These are phyloP conservation scores for Folsomia manolachei DNA, from an alignment of 2,888 invertebrate species.

Conservation along the genomic window DNA sequence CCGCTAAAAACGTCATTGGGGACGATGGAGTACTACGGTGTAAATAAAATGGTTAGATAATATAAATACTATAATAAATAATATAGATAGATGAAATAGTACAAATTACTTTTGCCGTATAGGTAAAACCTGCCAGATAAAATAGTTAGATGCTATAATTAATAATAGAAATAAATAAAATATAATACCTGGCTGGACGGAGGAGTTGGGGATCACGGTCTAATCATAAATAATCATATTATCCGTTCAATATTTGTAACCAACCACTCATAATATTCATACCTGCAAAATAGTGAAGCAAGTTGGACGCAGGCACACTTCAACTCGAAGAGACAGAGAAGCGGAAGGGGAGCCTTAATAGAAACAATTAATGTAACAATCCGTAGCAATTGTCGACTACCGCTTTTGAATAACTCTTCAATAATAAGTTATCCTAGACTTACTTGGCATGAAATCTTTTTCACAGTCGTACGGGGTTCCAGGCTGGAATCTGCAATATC, in stretches of 20 bases:
- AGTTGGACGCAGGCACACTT: background rate
- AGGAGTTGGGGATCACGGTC: background rate
- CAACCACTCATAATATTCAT: too few relatives aligned
- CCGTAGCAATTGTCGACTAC: too few relatives aligned
- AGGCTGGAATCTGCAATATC: background rate
- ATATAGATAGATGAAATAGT: background rate
- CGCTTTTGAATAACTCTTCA: too few relatives aligned
- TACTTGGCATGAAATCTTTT: background rate
- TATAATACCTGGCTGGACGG: background rate
- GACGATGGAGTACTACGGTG: background rate
- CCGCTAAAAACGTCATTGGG: background rate
- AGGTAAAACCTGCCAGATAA: too few relatives aligned
- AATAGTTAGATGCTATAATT: too few relatives aligned
- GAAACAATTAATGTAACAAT: too few relatives aligned
- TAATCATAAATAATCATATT: too few relatives aligned
- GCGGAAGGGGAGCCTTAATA: background rate
- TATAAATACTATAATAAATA: background rate
- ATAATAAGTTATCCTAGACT: too few relatives aligned
- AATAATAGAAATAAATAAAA: too few relatives aligned
- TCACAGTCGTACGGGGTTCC: background rate
- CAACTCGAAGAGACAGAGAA: background rate
- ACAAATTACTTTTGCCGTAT: background rate
- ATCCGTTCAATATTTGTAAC: too few relatives aligned
- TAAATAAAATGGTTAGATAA: background rate
- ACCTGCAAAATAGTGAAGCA: slow-evolving; percentile 5